Base-by-base conservation (phyloP, 1,140 invertebrate genomes). In the Brachionus plicatilis region DNA sequence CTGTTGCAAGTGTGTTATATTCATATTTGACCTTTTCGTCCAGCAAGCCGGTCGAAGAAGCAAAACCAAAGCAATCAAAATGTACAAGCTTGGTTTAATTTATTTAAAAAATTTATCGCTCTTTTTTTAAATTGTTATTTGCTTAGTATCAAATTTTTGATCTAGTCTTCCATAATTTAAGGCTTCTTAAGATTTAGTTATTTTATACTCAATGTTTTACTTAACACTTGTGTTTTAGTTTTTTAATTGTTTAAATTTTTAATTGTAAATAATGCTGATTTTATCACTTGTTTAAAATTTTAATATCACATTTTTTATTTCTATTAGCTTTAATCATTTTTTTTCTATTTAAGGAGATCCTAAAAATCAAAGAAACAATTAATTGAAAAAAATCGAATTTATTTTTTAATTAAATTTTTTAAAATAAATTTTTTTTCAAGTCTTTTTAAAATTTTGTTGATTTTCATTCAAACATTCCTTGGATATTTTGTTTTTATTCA, bases 11-110 rank as follows among this genome's bases (percentile, higher is more conserved):
- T 37, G 53, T 82, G 12, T 24, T 82, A 9, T 82, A 82, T 27
- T 82, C 79, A n/a, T 82, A 82, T 82, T 82, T 43, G 14, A 68
- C 79, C 14, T 82, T 82, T 47, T 20, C 79, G 6, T 43, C 33
- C 33, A 65, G 17, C 9, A 82, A 27, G 45, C 72, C 72, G 11
- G 8, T 17, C 20, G 72, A 76, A 12, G 72, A 72, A 72, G 41
- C 33, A 2, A 80, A 82, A 37, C 79, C 50, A 11, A 82, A 82
- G 65, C 41, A 45, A 50, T 17, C 43, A 41, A 80, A 80, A 72
- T 72, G 68, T 72, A 72, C 37, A 43, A 72, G 37, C 37, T 43
- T 72, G 41, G 68, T 72, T 72, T 72, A 72, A 43, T 72, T 72
- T 72, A 17, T 14, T 72, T 20, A 9, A 37, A 29, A 29, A 37